Base-by-base conservation (phyloP, 2,113 vertebrate genomes). In the Megalops atlanticus region DNA sequence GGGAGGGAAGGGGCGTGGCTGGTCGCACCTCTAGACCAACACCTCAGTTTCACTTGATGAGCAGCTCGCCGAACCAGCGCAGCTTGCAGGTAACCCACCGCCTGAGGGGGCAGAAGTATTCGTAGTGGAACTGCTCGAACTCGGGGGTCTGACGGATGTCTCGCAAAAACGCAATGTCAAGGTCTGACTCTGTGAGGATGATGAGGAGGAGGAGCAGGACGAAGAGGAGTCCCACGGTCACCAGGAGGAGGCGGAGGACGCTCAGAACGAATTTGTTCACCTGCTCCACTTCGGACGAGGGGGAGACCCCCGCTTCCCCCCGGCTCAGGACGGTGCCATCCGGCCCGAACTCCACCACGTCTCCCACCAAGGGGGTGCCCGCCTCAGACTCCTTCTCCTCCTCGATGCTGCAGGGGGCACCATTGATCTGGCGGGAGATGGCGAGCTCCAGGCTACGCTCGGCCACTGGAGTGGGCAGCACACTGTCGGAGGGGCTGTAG, bases 31-130 rank as follows among this genome's bases (percentile, higher is more conserved):
- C n/a, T n/a, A n/a, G n/a, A n/a, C 68, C 71, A 74, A 0, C 4
- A 74, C 69, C 72, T 79, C 54, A 58, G 36, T 93, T 94, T 96
- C 92, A 97, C 94, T 96, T 96, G 92, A 95, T 92, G 86, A 99
- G 95, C 89, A 97, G 95, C 82, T 91, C 94, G 86, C 97, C 95
- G 90, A 97, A 89, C 91, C 96, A 97, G 83, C 96, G 95, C 88
- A 98, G 85, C 94, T 97, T 97, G 95, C 97, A 99, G 93, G 96
- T 96, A 92, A 98, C 93, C 97, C 97, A 99, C 93, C 96, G 96
- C 93, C 97, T 96, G 93, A 98, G 96, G 88, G 97, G 97, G 93
- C 97, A 98, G 95, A 98, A 98, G 92, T 98, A 98, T 91, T 97
- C 96, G 91, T 98, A 96, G 94, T 99, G 97, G 91, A 99, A 97